Percentiles rank a stretch among this genome's conserved stretches.
Evolutionary conservation across 2,797 vertebrate species (phyloP).

Genomic region (Manis crassicaudata): DNA sequence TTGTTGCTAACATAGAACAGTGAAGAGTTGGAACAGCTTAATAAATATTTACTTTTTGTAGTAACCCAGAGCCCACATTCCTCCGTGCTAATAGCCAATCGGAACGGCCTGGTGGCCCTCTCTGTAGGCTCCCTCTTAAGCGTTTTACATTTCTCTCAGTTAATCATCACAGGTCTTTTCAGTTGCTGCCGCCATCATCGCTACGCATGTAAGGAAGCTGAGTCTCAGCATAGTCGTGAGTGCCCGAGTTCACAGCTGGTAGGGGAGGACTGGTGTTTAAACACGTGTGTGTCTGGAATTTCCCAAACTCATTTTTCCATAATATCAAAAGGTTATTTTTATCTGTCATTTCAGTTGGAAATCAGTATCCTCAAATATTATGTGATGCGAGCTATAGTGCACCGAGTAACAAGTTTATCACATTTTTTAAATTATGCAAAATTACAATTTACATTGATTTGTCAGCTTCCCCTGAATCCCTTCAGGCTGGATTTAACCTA

Average conservation of each 20-base stretch:
- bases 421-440: not conserved
- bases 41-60: no score
- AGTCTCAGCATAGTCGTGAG: not conserved
- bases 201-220: not conserved
- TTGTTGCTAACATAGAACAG: not conserved
- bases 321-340: not conserved
- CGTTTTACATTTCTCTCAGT: not conserved
- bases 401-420: not conserved
- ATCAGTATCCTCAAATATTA: not conserved
- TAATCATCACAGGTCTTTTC: not conserved
- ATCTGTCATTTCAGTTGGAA: slow-evolving; percentile 41
- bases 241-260: not conserved
- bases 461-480: not conserved
- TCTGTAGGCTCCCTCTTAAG: not conserved
- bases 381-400: not conserved
- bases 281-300: not conserved
- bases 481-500: not conserved
- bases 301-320: not conserved
- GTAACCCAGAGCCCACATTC: not conserved
- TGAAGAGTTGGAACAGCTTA: not conserved
- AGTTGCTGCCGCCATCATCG: not conserved
- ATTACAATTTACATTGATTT: slow-evolving; percentile 40
- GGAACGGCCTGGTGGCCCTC: not conserved
- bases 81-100: not conserved
- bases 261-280: not conserved